A percentile compares a stretch with the other conserved stretches of the same genome.
phyloP scores from a whole-genome alignment of 2,888 invertebrate species.

The Smittia sp. region DNA sequence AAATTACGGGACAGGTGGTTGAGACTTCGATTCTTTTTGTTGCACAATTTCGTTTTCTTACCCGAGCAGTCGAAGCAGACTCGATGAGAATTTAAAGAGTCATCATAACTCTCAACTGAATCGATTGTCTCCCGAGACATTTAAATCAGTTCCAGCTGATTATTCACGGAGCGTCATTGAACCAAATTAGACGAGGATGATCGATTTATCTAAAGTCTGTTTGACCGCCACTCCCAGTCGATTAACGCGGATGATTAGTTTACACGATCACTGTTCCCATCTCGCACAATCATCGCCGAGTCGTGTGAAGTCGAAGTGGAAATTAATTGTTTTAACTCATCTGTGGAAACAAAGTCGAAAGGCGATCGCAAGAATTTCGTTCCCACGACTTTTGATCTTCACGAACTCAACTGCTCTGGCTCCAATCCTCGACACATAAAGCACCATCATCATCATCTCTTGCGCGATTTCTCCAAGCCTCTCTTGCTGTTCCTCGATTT shows the following conservation, averaged over 20 bases:
- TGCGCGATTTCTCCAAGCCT: background rate
- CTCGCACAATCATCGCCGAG: background rate
- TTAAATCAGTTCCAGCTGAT: no score
- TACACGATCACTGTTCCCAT: background rate
- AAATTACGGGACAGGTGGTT: background rate
- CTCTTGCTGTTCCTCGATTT: background rate
- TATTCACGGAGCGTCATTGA: no score
- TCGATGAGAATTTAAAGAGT: no score
- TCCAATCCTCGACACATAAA: background rate
- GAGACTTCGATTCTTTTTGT: no score
- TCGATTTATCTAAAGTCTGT: no score
- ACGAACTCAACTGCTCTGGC: background rate
- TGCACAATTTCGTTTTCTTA: no score
- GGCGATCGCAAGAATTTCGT: background rate
- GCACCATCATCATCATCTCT: background rate
- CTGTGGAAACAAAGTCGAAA: background rate
- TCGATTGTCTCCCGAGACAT: no score
- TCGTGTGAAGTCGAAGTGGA: constrained; percentile 4
- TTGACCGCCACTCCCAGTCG: background rate
- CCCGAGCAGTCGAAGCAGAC: no score
- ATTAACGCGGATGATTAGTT: background rate
- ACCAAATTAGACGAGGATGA: no score
- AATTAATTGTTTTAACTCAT: background rate
- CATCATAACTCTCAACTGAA: no score
- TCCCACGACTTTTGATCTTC: constrained; percentile 27